phyloP scores from a whole-genome alignment of 30 jellyfish, hydroid and myxozoan species.

The Clytia hemisphaerica region DNA sequence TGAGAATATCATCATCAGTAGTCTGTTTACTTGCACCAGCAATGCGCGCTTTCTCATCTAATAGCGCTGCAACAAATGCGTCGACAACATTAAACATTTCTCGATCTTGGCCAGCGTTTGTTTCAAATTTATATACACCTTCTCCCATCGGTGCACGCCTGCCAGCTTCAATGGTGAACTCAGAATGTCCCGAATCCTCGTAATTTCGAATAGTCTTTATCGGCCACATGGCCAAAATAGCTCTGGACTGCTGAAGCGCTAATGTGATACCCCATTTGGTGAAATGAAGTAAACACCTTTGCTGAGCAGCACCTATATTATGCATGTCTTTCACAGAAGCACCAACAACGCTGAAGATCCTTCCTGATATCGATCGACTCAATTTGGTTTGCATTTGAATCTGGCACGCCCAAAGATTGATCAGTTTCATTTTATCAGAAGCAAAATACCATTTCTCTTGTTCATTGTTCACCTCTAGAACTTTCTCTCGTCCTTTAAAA shows the following conservation, averaged over 20 bases:
- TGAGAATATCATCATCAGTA: constrained; percentile 68
- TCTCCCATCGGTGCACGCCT: constrained; percentile 95
- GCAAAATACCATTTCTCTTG: constrained; percentile 67
- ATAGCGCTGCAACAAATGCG: constrained; percentile 66
- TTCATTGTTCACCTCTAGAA: constrained; percentile 68
- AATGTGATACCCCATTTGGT: constrained; percentile 91
- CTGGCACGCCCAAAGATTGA: constrained; percentile 81
- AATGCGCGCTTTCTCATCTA: constrained; percentile 60
- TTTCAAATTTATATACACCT: constrained; percentile 65
- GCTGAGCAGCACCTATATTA: constrained; percentile 84
- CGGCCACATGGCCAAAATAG: constrained; percentile 93
- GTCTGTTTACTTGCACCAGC: constrained; percentile 13
- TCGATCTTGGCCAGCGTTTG: constrained; percentile 76
- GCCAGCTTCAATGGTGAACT: constrained; percentile 83
- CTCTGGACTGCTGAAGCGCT: constrained; percentile 84
- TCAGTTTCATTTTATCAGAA: constrained; percentile 38
- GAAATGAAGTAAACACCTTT: constrained; percentile 75
- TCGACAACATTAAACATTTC: constrained; percentile 83
- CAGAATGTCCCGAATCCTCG: constrained; percentile 77
- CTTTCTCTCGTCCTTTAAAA: constrained; percentile 54
- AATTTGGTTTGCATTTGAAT: constrained; percentile 88
- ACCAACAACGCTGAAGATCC: constrained; percentile 62
- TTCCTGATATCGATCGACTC: constrained; percentile 80
- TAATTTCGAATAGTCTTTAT: constrained; percentile 74
- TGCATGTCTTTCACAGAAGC: constrained; percentile 68